These are phyloP conservation scores for Neosalanx taihuensis DNA, from an alignment of 2,797 vertebrate species.

Conservation along the genomic window DNA sequence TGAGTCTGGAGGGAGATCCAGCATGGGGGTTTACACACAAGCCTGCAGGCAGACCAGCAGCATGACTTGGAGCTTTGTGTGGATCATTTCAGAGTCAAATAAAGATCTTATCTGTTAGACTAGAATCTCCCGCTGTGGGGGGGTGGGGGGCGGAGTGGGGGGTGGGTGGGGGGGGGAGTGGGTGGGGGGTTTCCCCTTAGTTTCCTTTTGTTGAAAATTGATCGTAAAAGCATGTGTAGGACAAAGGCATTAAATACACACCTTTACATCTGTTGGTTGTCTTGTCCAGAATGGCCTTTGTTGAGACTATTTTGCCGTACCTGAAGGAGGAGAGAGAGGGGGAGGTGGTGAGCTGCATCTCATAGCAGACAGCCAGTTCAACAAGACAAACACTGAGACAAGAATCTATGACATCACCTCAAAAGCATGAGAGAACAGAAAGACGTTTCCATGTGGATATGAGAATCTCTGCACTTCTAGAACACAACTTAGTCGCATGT, in stretches of 20 bases:
- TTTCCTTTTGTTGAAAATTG: background rate
- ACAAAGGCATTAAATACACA: slow-evolving; percentile 59
- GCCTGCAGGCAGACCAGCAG: background rate
- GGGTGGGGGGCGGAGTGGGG: too few species aligned
- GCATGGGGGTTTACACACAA: too few species aligned
- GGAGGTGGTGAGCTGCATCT: slow-evolving; percentile 54
- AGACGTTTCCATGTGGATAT: slow-evolving; percentile 66
- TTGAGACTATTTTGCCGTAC: slow-evolving; percentile 99
- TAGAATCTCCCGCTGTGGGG: background rate
- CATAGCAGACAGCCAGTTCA: slow-evolving; percentile 52
- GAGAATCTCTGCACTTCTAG: slow-evolving; percentile 57
- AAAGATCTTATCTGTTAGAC: background rate
- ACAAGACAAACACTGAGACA: slow-evolving; percentile 58
- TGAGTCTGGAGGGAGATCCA: background rate
- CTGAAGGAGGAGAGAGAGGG: slow-evolving; percentile 71
- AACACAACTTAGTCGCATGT: slow-evolving; percentile 19
- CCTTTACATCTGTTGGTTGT: slow-evolving; percentile 99
- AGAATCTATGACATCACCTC: slow-evolving; percentile 72
- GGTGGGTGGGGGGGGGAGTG: background rate
- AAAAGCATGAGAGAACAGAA: slow-evolving; percentile 73
- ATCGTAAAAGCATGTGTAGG: background rate
- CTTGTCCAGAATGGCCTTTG: slow-evolving; percentile 99
- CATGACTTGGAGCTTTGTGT: background rate
- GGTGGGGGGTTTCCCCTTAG: too few species aligned
- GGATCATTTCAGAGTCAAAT: background rate